Conservation (phyloP, 2,888 invertebrate species). For the Aleiodes leptofemur region DNA sequence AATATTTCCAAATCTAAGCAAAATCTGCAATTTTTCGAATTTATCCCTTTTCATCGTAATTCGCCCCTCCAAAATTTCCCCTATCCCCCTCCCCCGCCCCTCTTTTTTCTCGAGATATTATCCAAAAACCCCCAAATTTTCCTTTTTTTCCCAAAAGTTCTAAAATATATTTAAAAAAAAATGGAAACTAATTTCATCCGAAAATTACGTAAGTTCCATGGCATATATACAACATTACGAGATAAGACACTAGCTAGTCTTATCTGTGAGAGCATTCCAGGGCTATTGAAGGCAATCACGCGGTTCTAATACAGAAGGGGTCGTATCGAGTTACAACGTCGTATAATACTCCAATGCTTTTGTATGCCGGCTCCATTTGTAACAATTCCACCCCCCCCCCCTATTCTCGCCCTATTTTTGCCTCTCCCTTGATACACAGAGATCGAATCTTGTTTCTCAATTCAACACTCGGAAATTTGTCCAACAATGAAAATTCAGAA, state of each 20-base stretch:
- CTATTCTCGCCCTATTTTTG: neutral
- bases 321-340: constrained; percentile 45
- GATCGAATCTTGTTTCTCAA: constrained; percentile 17
- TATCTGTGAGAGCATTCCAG: constrained; percentile 59
- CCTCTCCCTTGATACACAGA: too few relatives aligned
- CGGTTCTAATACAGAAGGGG: constrained; percentile 50
- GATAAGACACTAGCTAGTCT: constrained; percentile 58
- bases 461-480: constrained; percentile 5
- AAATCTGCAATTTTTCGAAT: too few relatives aligned
- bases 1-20: too few relatives aligned
- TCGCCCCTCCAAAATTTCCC: too few relatives aligned
- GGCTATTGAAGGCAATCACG: constrained; percentile 58
- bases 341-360: constrained; percentile 14
- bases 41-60: too few relatives aligned
- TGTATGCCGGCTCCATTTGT: constrained; percentile 19
- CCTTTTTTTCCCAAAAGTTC: too few relatives aligned
- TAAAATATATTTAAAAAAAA: too few relatives aligned
- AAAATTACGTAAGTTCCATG: constrained; percentile 29
- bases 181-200: neutral
- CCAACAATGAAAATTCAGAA: constrained; percentile 5
- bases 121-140: too few relatives aligned
- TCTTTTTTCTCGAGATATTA: too few relatives aligned
- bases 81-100: too few relatives aligned
- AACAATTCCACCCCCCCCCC: neutral
- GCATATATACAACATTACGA: constrained; percentile 55